Percentiles rank a stretch among this genome's conserved stretches.
Conservation (phyloP, 2,797 vertebrate species). For the Chromobotia macracanthus region DNA sequence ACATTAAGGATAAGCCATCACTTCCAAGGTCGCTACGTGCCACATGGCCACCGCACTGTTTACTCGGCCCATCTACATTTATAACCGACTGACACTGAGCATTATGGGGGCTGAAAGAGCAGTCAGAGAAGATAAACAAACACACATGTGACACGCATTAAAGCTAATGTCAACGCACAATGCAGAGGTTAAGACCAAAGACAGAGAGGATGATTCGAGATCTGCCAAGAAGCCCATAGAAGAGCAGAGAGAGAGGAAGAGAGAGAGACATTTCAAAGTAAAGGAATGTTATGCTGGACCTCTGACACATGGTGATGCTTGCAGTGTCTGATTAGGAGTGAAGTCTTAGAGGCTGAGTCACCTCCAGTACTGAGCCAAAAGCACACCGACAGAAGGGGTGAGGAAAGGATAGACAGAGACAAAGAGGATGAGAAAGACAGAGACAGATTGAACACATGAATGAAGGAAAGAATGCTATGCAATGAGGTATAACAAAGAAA, state of each 20-base stretch:
- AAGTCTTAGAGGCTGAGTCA: slow-evolving; percentile 57
- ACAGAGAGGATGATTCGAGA: slow-evolving; percentile 4
- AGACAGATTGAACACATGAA: not conserved
- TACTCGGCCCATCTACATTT: slow-evolving; percentile 20
- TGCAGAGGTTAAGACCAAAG: not conserved
- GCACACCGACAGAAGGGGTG: slow-evolving; percentile 16
- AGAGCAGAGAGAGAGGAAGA: slow-evolving; percentile 21
- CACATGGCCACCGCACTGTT: slow-evolving; percentile 23
- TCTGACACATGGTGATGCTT: slow-evolving; percentile 41
- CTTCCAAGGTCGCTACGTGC: slow-evolving; percentile 9
- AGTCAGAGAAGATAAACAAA: slow-evolving; percentile 33
- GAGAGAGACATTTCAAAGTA: not conserved
- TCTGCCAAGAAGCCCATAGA: slow-evolving; percentile 33
- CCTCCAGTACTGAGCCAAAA: slow-evolving; percentile 30
- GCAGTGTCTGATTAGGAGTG: slow-evolving; percentile 44
- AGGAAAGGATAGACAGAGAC: not conserved
- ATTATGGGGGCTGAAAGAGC: slow-evolving; percentile 14
- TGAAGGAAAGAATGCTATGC: not conserved
- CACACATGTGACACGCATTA: not conserved
- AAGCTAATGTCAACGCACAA: not conserved
- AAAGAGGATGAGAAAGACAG: slow-evolving; percentile 21
- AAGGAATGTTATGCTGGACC: slow-evolving; percentile 31
- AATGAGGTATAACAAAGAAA: slow-evolving; percentile 9
- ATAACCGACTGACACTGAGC: slow-evolving; percentile 15
- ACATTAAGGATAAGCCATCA: slow-evolving; percentile 31